Percentiles rank a stretch among this genome's conserved stretches.
Conservation (phyloP, 1,140 invertebrate species). For the Hyles euphorbiae region DNA sequence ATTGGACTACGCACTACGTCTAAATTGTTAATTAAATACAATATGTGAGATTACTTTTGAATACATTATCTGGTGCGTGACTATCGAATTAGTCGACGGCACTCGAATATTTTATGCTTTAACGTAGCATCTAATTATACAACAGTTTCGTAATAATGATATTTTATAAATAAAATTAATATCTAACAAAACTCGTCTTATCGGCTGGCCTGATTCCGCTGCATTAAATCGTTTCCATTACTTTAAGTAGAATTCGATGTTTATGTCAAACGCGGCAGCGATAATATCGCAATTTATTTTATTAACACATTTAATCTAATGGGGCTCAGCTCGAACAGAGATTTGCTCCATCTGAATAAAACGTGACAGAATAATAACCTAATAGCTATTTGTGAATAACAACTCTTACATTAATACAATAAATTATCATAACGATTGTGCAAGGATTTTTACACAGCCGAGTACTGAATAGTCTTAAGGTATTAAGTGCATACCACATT, state of each 20-base stretch:
- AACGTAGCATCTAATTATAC: conserved; percentile 11
- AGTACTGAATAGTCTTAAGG: too few species aligned
- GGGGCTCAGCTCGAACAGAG: conserved; percentile 32
- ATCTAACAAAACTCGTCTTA: conserved; percentile 44
- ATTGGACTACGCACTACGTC: too few species aligned
- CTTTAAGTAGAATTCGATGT: conserved; percentile 73
- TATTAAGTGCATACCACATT: too few species aligned
- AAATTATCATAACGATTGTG: too few species aligned
- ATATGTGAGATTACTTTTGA: neutral
- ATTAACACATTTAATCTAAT: conserved; percentile 62
- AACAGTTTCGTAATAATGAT: conserved; percentile 3
- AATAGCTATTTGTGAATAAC: neutral
- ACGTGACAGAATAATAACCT: conserved; percentile 11
- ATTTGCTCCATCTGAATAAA: conserved; percentile 5
- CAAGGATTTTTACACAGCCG: too few species aligned
- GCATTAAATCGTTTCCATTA: conserved; percentile 69
- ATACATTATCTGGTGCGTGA: conserved; percentile 7
- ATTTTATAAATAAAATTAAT: conserved; percentile 18
- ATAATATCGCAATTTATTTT: conserved; percentile 71
- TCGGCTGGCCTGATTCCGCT: conserved; percentile 49
- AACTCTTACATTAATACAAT: too few species aligned
- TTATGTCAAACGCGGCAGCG: conserved; percentile 61
- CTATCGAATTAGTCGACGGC: conserved; percentile 16
- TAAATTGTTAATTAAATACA: neutral
- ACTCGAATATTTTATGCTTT: conserved; percentile 8